phyloP scores from a whole-genome alignment of 2,888 invertebrate genomes.

The Ephialtes manifestator region DNA sequence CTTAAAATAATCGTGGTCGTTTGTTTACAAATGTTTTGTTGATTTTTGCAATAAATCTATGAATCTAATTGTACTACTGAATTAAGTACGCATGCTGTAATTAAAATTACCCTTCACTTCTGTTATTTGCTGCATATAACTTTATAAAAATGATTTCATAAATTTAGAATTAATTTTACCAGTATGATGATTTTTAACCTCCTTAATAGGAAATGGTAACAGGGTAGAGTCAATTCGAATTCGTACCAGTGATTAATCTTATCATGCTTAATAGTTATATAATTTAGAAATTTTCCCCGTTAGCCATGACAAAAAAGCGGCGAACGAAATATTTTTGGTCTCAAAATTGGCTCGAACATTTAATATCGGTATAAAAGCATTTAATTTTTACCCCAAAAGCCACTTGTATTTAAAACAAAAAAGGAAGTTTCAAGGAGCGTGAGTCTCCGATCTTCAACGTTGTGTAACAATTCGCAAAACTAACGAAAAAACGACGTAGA shows the following conservation, averaged over 20 bases:
- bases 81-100: no score
- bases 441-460: constrained; percentile 3
- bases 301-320: neutral
- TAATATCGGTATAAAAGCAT: constrained; percentile 44
- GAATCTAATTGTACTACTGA: no score
- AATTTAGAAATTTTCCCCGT: neutral
- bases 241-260: neutral
- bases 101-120: no score
- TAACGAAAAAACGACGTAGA: constrained; percentile 2
- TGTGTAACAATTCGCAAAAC: constrained; percentile 1
- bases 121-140: no score
- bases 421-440: constrained; percentile 5
- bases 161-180: no score
- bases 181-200: no score
- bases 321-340: constrained; percentile 17
- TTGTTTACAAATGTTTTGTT: no score
- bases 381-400: constrained; percentile 44
- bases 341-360: constrained; percentile 13
- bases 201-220: neutral
- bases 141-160: no score
- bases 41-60: no score
- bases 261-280: neutral
- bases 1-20: no score
- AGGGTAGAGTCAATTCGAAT: neutral
- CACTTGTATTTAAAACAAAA: constrained; percentile 27